Base-by-base conservation (phyloP, 2,797 vertebrate species). In the Gadopsis bispinosus region DNA sequence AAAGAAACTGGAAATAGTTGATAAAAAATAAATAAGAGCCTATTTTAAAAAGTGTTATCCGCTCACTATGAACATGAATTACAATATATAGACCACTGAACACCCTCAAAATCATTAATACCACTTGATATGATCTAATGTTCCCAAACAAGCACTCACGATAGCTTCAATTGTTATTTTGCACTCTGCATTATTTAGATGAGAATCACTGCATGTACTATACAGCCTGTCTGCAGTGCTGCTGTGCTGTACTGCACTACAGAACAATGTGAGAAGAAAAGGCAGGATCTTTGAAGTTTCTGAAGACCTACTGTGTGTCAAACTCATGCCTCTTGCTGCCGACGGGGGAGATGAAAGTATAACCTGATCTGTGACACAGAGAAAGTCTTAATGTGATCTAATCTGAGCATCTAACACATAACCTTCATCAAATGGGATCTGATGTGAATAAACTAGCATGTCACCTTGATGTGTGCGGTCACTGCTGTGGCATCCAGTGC, bases 281-380 rank as follows among this genome's bases (percentile, higher is more conserved):
- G 31, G 17, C 50, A 20, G 35, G 55, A 51, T 79, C 67, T 88
- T 82, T 82, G 69, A 88, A 78, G 68, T 70, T 54, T 50, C 26
- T 37, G 26, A 8, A 35, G 51, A 78, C 55, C 39, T 17, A 17
- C 69, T 73, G 56, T 55, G 58, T 64, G 61, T 81, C 73, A 69
- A 83, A 58, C 17, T 35, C 7, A 3, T 20, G 62, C 75, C 58
- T 82, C 73, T 48, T 29, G 69, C 56, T 43, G 29, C 45, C n/a
- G 71, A 68, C 64, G 73, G 47, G 45, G 45, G 9, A 77, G 76
- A 63, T 67, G 58, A 84, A 82, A 82, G 83, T 72, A 48, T 4
- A 59, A 48, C 66, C 81, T 76, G 65, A 83, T 81, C 79, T 37
- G 66, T 54, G 65, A 72, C 64, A 19, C 65, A 47, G 22, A 65